Evolutionary conservation across 2,797 vertebrate genomes (phyloP), one percentile per base, ranked within the genome.

Genomic region (Eulemur rubriventer): DNA sequence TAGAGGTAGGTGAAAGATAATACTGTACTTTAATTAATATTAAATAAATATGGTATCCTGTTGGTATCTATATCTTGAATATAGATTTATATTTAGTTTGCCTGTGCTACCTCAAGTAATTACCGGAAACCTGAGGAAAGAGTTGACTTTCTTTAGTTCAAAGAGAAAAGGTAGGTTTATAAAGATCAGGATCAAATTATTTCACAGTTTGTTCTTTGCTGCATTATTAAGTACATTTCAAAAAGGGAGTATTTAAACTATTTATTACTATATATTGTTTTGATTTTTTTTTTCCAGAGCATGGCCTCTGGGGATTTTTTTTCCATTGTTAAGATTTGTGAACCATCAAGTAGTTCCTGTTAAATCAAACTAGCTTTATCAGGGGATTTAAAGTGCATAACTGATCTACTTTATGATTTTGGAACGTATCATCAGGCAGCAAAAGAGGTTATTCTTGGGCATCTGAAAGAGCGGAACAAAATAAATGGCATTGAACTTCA

Each of bases 401-500:
- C 35, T 96, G 0, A 90, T 97, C 69, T 80, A 13, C 8, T 70
- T 97, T 96, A 61, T 83, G 82, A 16, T 92, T 97, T 97, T 52
- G 35, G 91, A 86, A 95, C 18, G 8, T 98, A 92, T 89, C 86
- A 96, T 98, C 96, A 94, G 92, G 78, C 91, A 96, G 67, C 38
- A n/a, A 28, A 89, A 97, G 96, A 96, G 95, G 91, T 98, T 98
- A 95, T 96, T 98, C 94, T 97, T 98, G 95, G 98, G 96, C 80
- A 70, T 98, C 89, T 93, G 95, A 98, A 98, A 97, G 97, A 96
- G 67, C 61, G 82, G 85, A 95, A 95, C 92, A 98, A 97, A 98
- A 98, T 98, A 98, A 97, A 98, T 98, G 97, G 94, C 96, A 94
- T 89, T 98, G 98, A 98, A 98, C 97, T 98, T 98, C 2, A 17